phyloP scores from a whole-genome alignment of 2,888 invertebrate species.

The Archips xylosteana region DNA sequence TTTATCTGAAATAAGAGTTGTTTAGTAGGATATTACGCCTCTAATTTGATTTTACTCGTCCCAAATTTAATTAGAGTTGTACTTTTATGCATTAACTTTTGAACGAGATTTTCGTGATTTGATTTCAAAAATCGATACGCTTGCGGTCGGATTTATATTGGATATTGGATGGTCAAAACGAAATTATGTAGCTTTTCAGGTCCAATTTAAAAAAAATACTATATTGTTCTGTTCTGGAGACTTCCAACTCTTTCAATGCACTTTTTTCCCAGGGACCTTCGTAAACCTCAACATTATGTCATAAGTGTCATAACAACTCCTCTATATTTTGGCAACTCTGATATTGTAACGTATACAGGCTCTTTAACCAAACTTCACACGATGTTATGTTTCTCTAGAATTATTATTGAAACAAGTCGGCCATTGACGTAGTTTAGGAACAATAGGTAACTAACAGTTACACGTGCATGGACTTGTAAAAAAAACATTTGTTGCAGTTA shows the following conservation, averaged over 20 bases:
- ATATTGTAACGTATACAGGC: slow-evolving; percentile 8
- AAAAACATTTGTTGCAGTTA: not conserved
- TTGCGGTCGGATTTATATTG: too few relatives aligned
- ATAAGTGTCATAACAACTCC: not conserved
- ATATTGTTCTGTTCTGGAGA: not conserved
- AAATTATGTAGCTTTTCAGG: too few relatives aligned
- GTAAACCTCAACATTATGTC: not conserved
- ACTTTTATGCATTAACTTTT: too few relatives aligned
- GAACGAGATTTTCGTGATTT: too few relatives aligned
- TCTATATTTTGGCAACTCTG: slow-evolving; percentile 27
- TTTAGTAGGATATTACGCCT: too few relatives aligned
- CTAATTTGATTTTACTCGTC: too few relatives aligned
- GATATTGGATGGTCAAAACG: too few relatives aligned
- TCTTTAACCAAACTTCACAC: slow-evolving; percentile 32
- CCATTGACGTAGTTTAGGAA: slow-evolving; percentile 35
- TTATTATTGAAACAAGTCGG: slow-evolving; percentile 37
- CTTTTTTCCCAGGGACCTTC: not conserved
- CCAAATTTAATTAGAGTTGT: too few relatives aligned
- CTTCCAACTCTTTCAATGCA: not conserved
- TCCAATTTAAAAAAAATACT: too few relatives aligned
- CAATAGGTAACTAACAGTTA: slow-evolving; percentile 30
- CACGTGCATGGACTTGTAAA: slow-evolving; percentile 25
- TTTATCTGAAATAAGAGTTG: too few relatives aligned
- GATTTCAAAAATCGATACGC: too few relatives aligned
- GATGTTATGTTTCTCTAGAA: slow-evolving; percentile 36